phyloP scores from a whole-genome alignment of 2,888 invertebrate species.

The Lumbricus terrestris region DNA sequence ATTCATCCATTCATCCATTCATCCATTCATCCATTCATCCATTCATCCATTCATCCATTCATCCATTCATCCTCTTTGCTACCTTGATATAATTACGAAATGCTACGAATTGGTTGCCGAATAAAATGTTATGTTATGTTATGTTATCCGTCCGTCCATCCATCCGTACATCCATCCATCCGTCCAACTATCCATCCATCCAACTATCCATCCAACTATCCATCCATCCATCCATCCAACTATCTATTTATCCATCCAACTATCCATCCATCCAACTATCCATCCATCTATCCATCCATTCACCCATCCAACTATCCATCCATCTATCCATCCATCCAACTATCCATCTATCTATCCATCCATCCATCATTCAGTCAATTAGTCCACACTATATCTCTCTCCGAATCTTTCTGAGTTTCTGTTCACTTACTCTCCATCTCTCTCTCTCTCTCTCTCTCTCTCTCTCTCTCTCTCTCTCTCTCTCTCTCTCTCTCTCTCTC shows the following conservation, averaged over 20 bases:
- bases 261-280: conserved; percentile 18
- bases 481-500: not conserved
- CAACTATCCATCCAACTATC: too few species aligned
- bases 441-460: conserved; percentile 21
- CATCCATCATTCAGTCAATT: too few species aligned
- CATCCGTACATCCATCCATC: too few species aligned
- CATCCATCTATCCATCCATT: not conserved
- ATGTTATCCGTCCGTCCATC: too few species aligned
- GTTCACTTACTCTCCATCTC: conserved; percentile 13
- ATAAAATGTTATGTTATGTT: too few species aligned
- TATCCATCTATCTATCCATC: not conserved
- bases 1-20: not conserved
- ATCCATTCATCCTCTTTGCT: not conserved
- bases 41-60: not conserved
- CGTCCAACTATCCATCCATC: too few species aligned
- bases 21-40: too few species aligned
- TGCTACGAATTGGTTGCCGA: too few species aligned
- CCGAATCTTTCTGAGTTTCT: not conserved
- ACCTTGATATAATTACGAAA: too few species aligned
- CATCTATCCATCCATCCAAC: not conserved
- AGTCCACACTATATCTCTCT: too few species aligned
- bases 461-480: not conserved
- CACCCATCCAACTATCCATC: not conserved
- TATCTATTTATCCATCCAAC: not conserved
- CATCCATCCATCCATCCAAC: too few species aligned